Base-by-base conservation (phyloP, 1,140 invertebrate genomes). In the Drosophila chauvacae region DNA sequence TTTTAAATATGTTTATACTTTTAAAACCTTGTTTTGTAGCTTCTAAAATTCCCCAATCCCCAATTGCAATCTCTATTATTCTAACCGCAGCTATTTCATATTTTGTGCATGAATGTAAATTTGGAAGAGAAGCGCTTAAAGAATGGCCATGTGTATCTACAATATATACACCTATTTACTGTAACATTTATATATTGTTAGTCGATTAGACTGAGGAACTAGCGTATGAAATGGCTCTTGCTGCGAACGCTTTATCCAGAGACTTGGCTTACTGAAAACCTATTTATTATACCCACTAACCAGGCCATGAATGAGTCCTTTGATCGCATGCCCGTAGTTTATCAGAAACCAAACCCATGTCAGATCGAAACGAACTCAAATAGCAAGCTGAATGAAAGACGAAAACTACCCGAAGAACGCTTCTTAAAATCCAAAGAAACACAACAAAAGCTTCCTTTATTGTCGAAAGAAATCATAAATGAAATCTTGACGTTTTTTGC, bases 161-260 rank as follows among this genome's bases (percentile, higher is more conserved):
- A 33, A 78, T 55, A 78, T 55, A 78, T 63, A 78, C 65, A 78
- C 65, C 76, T 78, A 78, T 78, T 79, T 78, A 78, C 75, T 78
- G 66, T 77, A 77, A 77, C 48, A 70, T 77, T 39, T 56, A 56
- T 56, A 56, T 56, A 77, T 77, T 77, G 57, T 77, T 77, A 77
- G 75, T 77, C 75, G 56, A 77, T 69, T 77, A 77, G 75, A 77
- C 75, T 77, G 64, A 77, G 66, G 35, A 76, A 57, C 51, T 76
- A 75, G 73, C 69, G 41, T 74, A 73, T 39, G 57, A 72, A 14
- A 42, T 39, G 53, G 59, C 60, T 64, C 47, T 59, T 59, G 53
- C 44, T 48, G 66, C 37, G 35, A 70, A 57, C 56, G 66, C 70
- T 72, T 70, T 50, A 72, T 42, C 66, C 53, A 58, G 50, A 58